phyloP scores from a whole-genome alignment of 1,140 invertebrate species.

The Harpegnathos saltator region DNA sequence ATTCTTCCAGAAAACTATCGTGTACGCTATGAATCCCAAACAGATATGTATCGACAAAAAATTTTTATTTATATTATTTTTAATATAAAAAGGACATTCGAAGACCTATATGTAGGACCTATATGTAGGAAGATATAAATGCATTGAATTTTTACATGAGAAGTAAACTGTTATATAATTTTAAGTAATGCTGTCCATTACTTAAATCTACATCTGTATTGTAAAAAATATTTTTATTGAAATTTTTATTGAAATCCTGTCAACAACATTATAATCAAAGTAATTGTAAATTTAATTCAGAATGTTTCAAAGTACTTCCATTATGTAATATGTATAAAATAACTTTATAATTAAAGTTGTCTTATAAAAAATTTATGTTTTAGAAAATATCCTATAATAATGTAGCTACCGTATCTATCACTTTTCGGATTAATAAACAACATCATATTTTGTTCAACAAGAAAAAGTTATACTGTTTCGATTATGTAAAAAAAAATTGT shows the following conservation, averaged over 20 bases:
- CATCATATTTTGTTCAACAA: background rate
- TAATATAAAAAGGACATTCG: constrained; percentile 26
- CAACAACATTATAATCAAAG: background rate
- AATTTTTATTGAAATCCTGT: constrained; percentile 2
- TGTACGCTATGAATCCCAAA: no score
- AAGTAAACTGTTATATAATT: background rate
- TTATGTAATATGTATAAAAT: background rate
- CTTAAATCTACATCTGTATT: constrained; percentile 8
- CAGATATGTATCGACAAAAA: no score
- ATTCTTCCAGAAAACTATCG: no score
- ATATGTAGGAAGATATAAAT: constrained; percentile 33
- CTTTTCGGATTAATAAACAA: constrained; percentile 20
- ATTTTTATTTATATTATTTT: background rate
- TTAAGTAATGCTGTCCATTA: background rate
- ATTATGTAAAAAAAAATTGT: constrained; percentile 9
- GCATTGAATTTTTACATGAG: constrained; percentile 23
- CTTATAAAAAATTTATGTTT: background rate
- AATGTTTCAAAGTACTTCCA: background rate
- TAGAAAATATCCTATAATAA: background rate
- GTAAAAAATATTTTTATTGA: constrained; percentile 7
- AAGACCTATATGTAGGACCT: no score
- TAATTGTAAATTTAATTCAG: constrained; percentile 25
- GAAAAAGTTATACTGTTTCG: background rate
- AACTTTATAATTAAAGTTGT: constrained; percentile 8
- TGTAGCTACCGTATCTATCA: constrained; percentile 26